Base-by-base conservation (phyloP, 2,797 vertebrate species). In the Eulemur coronatus region DNA sequence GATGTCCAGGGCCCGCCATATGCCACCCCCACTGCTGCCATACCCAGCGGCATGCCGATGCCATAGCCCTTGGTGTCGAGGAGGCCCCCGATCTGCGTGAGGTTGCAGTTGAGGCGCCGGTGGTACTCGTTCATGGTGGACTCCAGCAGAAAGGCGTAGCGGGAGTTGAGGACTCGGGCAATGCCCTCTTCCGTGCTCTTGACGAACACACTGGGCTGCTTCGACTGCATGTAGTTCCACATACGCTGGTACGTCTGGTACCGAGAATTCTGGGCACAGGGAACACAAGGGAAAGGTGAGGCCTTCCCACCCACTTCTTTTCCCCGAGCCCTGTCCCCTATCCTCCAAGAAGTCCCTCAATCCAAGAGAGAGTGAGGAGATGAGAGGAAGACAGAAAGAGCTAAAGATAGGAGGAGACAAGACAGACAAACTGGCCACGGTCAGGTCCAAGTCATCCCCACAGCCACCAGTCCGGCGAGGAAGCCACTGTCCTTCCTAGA, bases 151-250 rank as follows among this genome's bases (percentile, higher is more conserved):
- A 99, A 99, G 97, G 99, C 99, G 0, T 99, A 99, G 91, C 99
- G 99, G n/a, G 99, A 99, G 98, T 99, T 99, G 80, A 99, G 96
- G 55, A 99, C 99, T 0, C 99, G 99, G 18, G 99, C 99, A 1
- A 99, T 99, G 22, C 99, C 99, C 33, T 99, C 99, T 95, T 99
- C 99, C 0, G 99, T 99, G 99, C 99, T 99, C 98, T 99, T 99
- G 94, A 99, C 99, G 0, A 99, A 99, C 92, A 99, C 99, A 1
- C 99, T 99, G 88, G 99, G 99, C 98, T 99, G 99, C 98, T 99
- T 99, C 0, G 99, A 99, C 94, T 99, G 98, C 99, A 99, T 99
- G 99, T 99, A 99, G 98, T 99, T 99, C 99, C 99, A 99, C 99
- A 99, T 99, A 8, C 99, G 99, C 98, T 99, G 99, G 98, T 99